phyloP scores from a whole-genome alignment of 2,113 vertebrate genomes.

The Bombycilla garrulus region DNA sequence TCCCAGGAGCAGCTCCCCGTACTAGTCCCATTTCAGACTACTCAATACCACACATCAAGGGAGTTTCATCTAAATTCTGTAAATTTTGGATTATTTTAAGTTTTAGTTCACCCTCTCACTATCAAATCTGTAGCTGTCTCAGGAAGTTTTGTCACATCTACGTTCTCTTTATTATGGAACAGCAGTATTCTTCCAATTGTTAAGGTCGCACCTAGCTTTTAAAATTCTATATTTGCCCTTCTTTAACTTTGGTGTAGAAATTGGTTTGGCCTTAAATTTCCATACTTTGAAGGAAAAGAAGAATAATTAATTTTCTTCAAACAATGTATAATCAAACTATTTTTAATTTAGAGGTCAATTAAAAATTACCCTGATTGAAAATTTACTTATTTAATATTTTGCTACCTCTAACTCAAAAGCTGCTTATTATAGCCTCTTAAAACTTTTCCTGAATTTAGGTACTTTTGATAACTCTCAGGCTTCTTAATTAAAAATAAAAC shows the following conservation, averaged over 20 bases:
- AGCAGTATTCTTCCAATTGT: not conserved
- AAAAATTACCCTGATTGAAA: conserved; percentile 32
- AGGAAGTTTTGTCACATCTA: conserved; percentile 5
- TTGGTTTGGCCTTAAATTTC: conserved; percentile 46
- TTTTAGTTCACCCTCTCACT: not conserved
- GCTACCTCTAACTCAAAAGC: conserved; percentile 33
- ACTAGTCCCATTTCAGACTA: not conserved
- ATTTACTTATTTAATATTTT: conserved; percentile 34
- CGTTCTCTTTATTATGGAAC: conserved; percentile 41
- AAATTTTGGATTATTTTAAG: not conserved
- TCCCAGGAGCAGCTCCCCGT: not conserved
- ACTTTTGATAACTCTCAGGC: not conserved
- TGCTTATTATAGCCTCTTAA: conserved; percentile 1
- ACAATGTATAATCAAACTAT: conserved; percentile 40
- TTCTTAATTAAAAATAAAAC: not conserved
- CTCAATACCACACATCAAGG: not conserved
- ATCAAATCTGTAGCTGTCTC: not conserved
- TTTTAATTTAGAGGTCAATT: conserved; percentile 59
- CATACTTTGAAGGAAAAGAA: conserved; percentile 57
- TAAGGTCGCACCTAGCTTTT: conserved; percentile 19
- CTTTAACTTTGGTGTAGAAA: conserved; percentile 47
- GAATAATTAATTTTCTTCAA: conserved; percentile 68
- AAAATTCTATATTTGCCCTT: conserved; percentile 43
- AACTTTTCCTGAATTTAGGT: not conserved
- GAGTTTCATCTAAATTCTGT: not conserved